A percentile compares a stretch with the other conserved stretches of the same genome.
phyloP scores from a whole-genome alignment of 2,797 vertebrate species.

The Malacoctenus gilli region DNA sequence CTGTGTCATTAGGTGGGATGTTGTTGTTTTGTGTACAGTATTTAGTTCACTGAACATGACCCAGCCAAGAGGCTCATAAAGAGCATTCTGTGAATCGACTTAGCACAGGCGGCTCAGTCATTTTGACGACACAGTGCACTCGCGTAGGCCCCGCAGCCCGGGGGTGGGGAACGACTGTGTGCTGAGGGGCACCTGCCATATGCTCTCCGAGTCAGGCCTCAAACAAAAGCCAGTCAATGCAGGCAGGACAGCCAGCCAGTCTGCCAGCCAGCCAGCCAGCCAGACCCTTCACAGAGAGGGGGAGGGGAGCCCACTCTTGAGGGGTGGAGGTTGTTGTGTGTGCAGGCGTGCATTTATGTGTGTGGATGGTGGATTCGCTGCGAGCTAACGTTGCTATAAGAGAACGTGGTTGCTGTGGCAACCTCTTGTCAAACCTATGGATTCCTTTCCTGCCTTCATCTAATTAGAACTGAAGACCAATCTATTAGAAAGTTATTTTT shows the following conservation, averaged over 20 bases:
- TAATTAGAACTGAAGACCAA: slow-evolving; percentile 38
- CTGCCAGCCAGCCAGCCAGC: slow-evolving; percentile 58
- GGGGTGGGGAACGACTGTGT: slow-evolving; percentile 71
- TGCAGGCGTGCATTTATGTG: slow-evolving; percentile 28
- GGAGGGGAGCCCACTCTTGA: slow-evolving; percentile 66
- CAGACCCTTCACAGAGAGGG: slow-evolving; percentile 63
- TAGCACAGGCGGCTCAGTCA: slow-evolving; percentile 28
- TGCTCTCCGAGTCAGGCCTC: slow-evolving; percentile 76
- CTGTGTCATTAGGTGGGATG: slow-evolving; percentile 3
- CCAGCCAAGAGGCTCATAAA: slow-evolving; percentile 30
- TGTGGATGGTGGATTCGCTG: slow-evolving; percentile 32
- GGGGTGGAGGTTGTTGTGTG: slow-evolving; percentile 54
- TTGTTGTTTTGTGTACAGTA: not conserved
- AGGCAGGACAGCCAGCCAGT: slow-evolving; percentile 69
- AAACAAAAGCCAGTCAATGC: slow-evolving; percentile 81
- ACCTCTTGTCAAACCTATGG: slow-evolving; percentile 48
- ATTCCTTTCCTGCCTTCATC: slow-evolving; percentile 29
- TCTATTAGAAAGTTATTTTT: slow-evolving; percentile 15
- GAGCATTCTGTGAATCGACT: slow-evolving; percentile 42
- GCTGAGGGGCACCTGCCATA: slow-evolving; percentile 85
- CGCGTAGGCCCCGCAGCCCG: slow-evolving; percentile 46
- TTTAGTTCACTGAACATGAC: slow-evolving; percentile 22
- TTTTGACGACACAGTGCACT: slow-evolving; percentile 42
- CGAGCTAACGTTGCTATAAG: slow-evolving; percentile 52
- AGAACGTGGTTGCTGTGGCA: slow-evolving; percentile 51